Conservation (phyloP, 30 jellyfish, hydroid and myxozoan species). For the Catostylus mosaicus region DNA sequence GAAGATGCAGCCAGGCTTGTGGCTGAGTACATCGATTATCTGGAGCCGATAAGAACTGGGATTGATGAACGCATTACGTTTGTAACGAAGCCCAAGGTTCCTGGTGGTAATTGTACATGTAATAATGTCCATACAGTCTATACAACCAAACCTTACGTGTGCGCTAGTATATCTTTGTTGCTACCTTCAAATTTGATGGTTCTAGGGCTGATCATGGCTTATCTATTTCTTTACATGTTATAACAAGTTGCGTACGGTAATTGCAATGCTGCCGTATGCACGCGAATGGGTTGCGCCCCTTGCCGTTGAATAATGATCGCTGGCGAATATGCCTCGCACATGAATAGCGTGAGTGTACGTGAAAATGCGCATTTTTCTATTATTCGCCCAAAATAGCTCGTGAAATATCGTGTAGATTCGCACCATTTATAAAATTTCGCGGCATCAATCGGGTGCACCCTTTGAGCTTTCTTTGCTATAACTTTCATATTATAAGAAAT, state of each 20-base stretch:
- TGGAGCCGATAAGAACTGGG: constrained; percentile 67
- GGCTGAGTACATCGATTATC: constrained; percentile 60
- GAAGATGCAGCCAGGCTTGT: constrained; percentile 73
- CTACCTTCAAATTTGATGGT: constrained; percentile 31
- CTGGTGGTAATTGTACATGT: constrained; percentile 53
- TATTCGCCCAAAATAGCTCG: too few species aligned
- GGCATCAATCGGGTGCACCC: too few species aligned
- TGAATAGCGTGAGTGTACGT: too few species aligned
- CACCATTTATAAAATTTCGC: too few species aligned
- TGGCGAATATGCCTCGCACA: too few species aligned
- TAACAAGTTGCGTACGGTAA: neutral
- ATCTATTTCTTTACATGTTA: neutral
- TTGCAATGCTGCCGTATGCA: neutral
- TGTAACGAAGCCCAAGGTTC: constrained; percentile 63
- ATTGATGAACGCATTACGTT: constrained; percentile 80
- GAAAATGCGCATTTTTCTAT: too few species aligned
- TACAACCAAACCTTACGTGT: constrained; percentile 42
- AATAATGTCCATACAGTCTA: too few species aligned
- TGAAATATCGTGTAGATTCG: too few species aligned
- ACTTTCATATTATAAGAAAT: too few species aligned
- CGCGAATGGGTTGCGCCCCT: constrained; percentile 2
- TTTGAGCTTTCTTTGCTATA: too few species aligned
- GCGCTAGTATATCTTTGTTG: constrained; percentile 66
- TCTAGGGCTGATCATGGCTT: constrained; percentile 11
- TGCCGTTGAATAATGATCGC: neutral